phyloP scores from a whole-genome alignment of 2,113 vertebrate species.

The Pelecanoides urinatrix region DNA sequence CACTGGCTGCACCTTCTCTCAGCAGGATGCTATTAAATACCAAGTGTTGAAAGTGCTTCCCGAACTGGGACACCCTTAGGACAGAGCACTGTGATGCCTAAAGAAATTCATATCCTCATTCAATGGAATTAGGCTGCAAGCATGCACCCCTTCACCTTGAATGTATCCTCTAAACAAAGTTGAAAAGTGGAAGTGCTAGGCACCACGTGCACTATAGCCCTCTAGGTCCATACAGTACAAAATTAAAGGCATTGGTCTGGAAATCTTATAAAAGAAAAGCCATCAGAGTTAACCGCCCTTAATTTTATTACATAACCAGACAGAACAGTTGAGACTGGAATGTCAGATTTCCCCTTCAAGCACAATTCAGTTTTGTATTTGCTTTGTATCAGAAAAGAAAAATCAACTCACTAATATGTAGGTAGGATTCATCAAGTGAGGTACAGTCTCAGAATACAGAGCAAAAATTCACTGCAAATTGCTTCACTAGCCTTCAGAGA shows the following conservation, averaged over 20 bases:
- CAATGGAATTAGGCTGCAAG: neutral
- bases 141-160: neutral
- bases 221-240: neutral
- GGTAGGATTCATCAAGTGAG: slow-evolving; percentile 13
- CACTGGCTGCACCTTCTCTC: neutral
- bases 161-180: neutral
- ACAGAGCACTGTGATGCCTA: neutral
- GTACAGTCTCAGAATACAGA: slow-evolving; percentile 13
- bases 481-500: neutral
- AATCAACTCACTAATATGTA: slow-evolving; percentile 20
- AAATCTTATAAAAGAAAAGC: slow-evolving; percentile 18
- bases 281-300: slow-evolving; percentile 49
- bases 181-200: neutral
- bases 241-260: slow-evolving; percentile 25
- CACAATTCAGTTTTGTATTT: slow-evolving; percentile 42
- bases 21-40: neutral
- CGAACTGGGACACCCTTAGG: neutral
- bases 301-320: slow-evolving; percentile 61
- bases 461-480: slow-evolving; percentile 19
- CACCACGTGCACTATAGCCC: neutral
- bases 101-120: neutral
- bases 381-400: slow-evolving; percentile 38
- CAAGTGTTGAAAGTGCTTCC: neutral
- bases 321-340: slow-evolving; percentile 62
- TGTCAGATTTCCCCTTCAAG: slow-evolving; percentile 23